Evolutionary conservation across 53 echinoderm and acorn worm genomes (phyloP).

Genomic region (Arbacia lixula): DNA sequence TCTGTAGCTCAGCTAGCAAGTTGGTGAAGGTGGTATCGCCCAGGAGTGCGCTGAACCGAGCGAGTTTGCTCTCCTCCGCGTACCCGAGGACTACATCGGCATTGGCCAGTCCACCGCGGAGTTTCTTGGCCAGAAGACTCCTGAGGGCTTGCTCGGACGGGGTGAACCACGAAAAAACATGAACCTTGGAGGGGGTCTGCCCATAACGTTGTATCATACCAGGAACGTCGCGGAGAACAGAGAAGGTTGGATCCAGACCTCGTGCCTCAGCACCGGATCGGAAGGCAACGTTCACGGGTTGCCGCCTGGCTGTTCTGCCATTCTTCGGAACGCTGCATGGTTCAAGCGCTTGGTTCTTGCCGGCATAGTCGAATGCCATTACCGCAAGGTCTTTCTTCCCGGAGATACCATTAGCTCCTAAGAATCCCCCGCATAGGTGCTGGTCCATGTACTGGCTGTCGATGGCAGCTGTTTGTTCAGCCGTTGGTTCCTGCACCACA

Average conservation of each 20-base stretch:
- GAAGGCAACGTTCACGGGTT: constrained; percentile 10
- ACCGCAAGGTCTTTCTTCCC: constrained; percentile 39
- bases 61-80: constrained; percentile 38
- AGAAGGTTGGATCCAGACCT: background rate
- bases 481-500: background rate
- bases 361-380: constrained; percentile 28
- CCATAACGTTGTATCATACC: constrained; percentile 34
- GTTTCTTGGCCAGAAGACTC: constrained; percentile 19
- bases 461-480: background rate
- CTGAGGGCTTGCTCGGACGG: constrained; percentile 32
- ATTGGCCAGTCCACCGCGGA: constrained; percentile 4
- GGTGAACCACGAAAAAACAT: constrained; percentile 32
- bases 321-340: constrained; percentile 35
- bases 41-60: constrained; percentile 22
- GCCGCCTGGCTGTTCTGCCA: constrained; percentile 1
- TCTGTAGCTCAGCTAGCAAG: constrained; percentile 6
- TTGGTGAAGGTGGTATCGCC: constrained; percentile 33
- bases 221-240: constrained; percentile 31
- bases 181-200: constrained; percentile 16
- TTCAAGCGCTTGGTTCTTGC: constrained; percentile 11
- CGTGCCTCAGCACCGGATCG: background rate
- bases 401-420: constrained; percentile 18
- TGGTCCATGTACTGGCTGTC: constrained; percentile 25
- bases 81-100: constrained; percentile 10
- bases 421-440: constrained; percentile 40